Evolutionary conservation across 37 sponge, comb jelly and placozoan genomes (phyloP), one percentile per base, ranked within the genome.

Genomic region (Crambe crambe): DNA sequence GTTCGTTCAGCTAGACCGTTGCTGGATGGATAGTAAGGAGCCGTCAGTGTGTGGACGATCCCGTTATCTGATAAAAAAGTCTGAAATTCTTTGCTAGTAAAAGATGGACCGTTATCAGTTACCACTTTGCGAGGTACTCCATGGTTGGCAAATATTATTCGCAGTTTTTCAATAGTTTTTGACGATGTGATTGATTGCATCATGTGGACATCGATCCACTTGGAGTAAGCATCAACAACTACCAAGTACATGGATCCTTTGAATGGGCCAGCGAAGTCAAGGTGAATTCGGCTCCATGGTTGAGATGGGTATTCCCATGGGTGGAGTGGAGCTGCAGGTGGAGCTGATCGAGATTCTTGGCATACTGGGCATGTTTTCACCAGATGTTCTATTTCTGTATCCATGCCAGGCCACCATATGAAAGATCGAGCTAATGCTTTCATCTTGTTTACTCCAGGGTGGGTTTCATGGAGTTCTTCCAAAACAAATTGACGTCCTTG

Each of bases 1-100:
- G n/a, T n/a, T n/a, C n/a, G n/a, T n/a, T n/a, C n/a, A n/a, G 76
- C 82, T 27, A 84, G 54, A 8, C 90, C 77, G 39, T 90, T 90
- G 35, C 83, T 77, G 0, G 82, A 40, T 26, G 90, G 85, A 36
- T 90, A 86, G 72, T 83, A 89, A 10, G 87, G 87, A 32, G 75
- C 34, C 62, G 56, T 78, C 12, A 21, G 37, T 23, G 74, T 58
- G 37, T 80, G 81, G 6, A 38, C 37, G 9, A 85, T 73, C 17
- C 74, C 74, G 63, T 85, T 85, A 18, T 42, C 3, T 22, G 34
- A 29, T 20, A 74, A 23, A 38, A 85, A 85, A 6, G 51, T 31
- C 6, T 23, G 0, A 42, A 78, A 85, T 44, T 85, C 86, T 15
- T 56, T 18, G 26, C 80, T 78, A 0, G 78, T 85, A 35, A 85